Evolutionary conservation across 2,113 vertebrate genomes (phyloP).

Genomic region (Seriola dumerili): DNA sequence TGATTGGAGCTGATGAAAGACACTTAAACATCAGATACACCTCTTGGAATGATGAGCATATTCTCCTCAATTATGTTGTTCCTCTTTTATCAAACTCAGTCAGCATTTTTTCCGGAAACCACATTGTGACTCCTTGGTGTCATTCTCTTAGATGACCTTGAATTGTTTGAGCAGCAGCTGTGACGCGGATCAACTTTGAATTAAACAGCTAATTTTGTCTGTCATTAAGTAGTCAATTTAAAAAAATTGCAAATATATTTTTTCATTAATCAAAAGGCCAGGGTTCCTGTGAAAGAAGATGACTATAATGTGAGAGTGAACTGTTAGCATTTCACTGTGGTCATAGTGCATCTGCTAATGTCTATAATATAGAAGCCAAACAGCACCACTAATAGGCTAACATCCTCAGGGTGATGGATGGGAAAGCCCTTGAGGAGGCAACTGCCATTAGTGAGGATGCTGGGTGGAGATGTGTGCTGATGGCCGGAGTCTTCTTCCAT

Average conservation of each 20-base stretch:
- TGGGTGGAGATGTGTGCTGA: constrained; percentile 36
- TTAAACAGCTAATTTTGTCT: background rate
- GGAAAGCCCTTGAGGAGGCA: constrained; percentile 51
- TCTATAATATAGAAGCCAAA: constrained; percentile 27
- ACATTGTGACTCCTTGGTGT: background rate
- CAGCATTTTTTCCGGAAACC: background rate
- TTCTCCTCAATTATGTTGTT: background rate
- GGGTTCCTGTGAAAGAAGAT: background rate
- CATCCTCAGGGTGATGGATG: constrained; percentile 63
- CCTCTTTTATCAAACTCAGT: background rate
- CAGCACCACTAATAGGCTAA: constrained; percentile 53
- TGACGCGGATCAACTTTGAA: background rate
- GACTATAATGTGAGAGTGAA: background rate
- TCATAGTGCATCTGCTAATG: constrained; percentile 52
- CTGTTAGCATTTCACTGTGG: constrained; percentile 19
- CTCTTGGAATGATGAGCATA: background rate
- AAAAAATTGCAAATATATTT: background rate
- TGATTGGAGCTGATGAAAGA: background rate
- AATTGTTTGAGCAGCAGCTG: background rate
- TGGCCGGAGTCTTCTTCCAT: constrained; percentile 26
- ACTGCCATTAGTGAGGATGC: constrained; percentile 56
- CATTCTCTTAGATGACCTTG: background rate
- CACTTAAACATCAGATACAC: too few species aligned
- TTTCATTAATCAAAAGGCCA: background rate
- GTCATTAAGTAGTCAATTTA: constrained; percentile 2